Base-by-base conservation (phyloP, 2,797 vertebrate genomes). In the Sebastes ruberrimus region DNA sequence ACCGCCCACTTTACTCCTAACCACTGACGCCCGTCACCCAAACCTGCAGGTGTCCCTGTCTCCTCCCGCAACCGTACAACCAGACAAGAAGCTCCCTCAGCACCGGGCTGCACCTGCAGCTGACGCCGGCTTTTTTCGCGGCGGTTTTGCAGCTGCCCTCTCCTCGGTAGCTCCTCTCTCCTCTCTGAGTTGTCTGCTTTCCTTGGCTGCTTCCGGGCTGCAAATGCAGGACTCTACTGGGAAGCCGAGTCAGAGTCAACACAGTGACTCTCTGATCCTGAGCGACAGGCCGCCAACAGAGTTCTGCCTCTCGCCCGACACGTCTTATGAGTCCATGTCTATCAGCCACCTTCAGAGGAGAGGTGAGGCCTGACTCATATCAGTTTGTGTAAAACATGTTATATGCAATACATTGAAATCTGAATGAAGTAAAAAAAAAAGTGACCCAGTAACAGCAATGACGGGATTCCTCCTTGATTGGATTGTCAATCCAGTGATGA, bases 261-360 rank as follows among this genome's bases (percentile, higher is more conserved):
- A 78, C 27, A 91, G 57, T 18, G 97, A 98, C 82, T 96, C 97
- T 86, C 96, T 97, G 88, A 96, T 96, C 7, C 91, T 96, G 92
- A 96, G 96, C 0, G 97, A 98, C 92, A 97, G 94, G 74, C 97
- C 96, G 0, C 97, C 97, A 0, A 93, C 95, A 16, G 97, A 99
- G 88, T 97, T 98, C 93, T 97, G 96, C 84, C 95, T 97, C 55
- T 98, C 97, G 1, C 97, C 97, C 1, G 97, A 98, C 46, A 93
- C 96, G 61, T 96, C 93, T 71, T 96, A 96, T 1, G 97, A 98
- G 82, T 96, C 96, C 18, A 93, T 98, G 91, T 98, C 98, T 78
- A 96, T 98, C 0, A 97, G 98, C 78, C 91, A 98, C 74, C 93
- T 97, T 80, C 98, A 99, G 95, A 98, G 98, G 90, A 98, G 96